Conservation (phyloP, 1,140 invertebrate genomes). For the Samia ricini region DNA sequence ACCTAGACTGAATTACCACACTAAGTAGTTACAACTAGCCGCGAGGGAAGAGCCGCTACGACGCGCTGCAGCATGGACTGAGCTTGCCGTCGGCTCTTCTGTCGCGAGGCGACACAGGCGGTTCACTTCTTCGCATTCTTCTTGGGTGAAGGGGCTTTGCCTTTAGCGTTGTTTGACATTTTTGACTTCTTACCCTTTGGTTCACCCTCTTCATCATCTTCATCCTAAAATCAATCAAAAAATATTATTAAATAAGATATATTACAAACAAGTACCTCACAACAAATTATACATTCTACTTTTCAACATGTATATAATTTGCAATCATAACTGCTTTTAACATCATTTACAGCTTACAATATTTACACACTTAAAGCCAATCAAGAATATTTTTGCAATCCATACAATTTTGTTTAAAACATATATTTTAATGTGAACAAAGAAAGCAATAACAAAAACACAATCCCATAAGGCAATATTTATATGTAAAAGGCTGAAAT, state of each 20-base stretch:
- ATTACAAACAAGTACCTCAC: not conserved
- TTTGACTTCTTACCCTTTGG: conserved; percentile 82
- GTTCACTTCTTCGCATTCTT: conserved; percentile 77
- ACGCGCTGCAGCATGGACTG: not conserved
- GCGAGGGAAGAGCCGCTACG: conserved; percentile 1
- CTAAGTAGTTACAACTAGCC: conserved; percentile 59
- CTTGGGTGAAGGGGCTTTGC: conserved; percentile 74
- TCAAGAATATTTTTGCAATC: not conserved
- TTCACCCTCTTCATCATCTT: conserved; percentile 82
- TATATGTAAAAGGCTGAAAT: not conserved
- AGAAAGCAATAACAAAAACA: not conserved
- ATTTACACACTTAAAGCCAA: not conserved
- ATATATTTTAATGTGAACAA: not conserved
- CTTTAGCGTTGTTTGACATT: conserved; percentile 82
- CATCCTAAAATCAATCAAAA: conserved; percentile 67
- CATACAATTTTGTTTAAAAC: not conserved
- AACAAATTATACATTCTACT: not conserved
- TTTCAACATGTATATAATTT: not conserved
- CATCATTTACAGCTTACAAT: not conserved
- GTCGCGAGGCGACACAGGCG: conserved; percentile 7
- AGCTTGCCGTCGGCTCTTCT: not conserved
- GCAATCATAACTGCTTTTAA: not conserved
- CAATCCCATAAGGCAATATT: not conserved
- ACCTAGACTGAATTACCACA: conserved; percentile 67
- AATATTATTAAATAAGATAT: not conserved